These are phyloP conservation scores for Oreochromis spilurus DNA, from an alignment of 2,113 vertebrate species.

Conservation along the genomic window DNA sequence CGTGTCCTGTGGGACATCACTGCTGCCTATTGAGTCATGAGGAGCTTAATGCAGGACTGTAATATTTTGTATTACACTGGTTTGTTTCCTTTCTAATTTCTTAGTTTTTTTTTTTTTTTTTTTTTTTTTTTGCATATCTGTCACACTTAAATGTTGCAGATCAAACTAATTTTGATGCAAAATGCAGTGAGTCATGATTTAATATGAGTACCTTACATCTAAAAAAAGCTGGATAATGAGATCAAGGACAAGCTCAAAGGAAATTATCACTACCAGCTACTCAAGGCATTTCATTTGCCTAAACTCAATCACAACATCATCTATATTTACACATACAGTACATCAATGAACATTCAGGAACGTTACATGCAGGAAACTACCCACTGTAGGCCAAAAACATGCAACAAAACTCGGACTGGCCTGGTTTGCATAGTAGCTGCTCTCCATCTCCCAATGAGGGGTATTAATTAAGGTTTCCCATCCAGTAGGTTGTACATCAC, in stretches of 20 bases:
- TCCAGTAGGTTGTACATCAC: not conserved
- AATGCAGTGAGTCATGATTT: not conserved
- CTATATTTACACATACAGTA: not conserved
- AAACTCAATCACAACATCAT: not conserved
- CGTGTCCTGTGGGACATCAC: not conserved
- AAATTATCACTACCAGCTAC: not conserved
- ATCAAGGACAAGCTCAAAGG: not conserved
- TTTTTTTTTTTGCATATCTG: fast-evolving
- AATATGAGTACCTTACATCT: not conserved
- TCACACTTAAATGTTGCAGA: not conserved
- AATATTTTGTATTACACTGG: not conserved
- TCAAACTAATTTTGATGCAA: not conserved
- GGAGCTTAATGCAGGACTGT: not conserved
- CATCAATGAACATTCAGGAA: not conserved
- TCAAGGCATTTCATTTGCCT: not conserved
- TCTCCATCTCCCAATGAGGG: not conserved
- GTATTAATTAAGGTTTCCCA: not conserved
- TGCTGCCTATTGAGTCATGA: not conserved
- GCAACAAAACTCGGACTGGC: not conserved
- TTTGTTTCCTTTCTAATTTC: not conserved
- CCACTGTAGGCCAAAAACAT: not conserved
- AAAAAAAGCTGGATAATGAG: not conserved
- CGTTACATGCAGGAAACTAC: not conserved
- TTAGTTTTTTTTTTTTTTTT: fast-evolving
- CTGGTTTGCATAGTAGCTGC: not conserved